Evolutionary conservation across 2,113 vertebrate genomes (phyloP).

Genomic region (Uria lomvia): DNA sequence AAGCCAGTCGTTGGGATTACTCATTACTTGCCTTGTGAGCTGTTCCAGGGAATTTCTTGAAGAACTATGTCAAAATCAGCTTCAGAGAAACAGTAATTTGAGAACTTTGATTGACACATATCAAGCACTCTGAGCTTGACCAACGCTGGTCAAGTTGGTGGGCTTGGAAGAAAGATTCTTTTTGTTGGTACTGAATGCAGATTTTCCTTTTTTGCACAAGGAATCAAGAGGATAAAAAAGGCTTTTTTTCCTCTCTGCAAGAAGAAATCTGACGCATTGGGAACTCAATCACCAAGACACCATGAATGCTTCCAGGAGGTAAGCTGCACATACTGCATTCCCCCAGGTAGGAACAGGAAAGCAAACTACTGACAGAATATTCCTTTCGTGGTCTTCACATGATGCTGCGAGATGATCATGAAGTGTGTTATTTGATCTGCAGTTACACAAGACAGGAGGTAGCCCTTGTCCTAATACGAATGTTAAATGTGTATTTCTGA

Average conservation of each 20-base stretch:
- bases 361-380: not conserved
- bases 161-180: not conserved
- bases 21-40: slow-evolving; percentile 26
- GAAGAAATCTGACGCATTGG: not conserved
- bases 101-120: not conserved
- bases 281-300: not conserved
- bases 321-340: not conserved
- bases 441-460: not conserved
- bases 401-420: not conserved
- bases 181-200: not conserved
- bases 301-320: slow-evolving; percentile 68
- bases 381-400: not conserved
- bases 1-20: not conserved
- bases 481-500: not conserved
- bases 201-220: not conserved
- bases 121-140: not conserved
- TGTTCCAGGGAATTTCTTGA: not conserved
- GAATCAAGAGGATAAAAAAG: not conserved
- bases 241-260: not conserved
- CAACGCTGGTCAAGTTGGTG: not conserved
- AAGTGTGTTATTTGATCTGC: not conserved
- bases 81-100: not conserved
- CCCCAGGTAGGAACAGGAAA: not conserved
- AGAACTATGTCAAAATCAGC: not conserved
- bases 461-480: not conserved